Evolutionary conservation across 2,888 invertebrate species (phyloP).

Genomic region (Conomelus anceps): DNA sequence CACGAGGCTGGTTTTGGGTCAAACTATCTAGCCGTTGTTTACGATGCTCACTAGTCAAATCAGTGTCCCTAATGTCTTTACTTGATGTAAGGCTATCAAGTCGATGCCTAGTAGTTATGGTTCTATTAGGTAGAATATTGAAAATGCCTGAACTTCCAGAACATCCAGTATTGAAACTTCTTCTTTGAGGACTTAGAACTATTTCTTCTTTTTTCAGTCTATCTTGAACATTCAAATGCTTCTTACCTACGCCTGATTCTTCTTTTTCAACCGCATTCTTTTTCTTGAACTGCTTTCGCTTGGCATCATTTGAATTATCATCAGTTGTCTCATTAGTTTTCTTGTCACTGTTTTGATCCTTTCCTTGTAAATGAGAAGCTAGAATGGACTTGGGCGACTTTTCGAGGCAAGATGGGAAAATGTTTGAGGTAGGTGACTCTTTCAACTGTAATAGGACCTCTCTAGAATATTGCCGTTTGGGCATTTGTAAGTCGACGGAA

Average conservation of each 20-base stretch:
- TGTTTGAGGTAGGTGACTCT: neutral
- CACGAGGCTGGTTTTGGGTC: neutral
- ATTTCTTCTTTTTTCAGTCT: constrained; percentile 72
- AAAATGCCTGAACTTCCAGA: constrained; percentile 51
- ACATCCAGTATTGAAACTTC: constrained; percentile 82
- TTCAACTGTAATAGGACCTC: neutral
- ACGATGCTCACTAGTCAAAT: neutral
- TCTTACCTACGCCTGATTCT: neutral
- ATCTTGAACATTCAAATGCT: neutral
- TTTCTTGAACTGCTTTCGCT: neutral
- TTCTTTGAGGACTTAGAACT: constrained; percentile 76
- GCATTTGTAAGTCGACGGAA: neutral
- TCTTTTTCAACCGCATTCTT: neutral
- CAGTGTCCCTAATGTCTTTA: neutral
- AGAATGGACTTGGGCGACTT: neutral
- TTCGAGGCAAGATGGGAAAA: neutral
- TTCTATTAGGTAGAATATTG: neutral
- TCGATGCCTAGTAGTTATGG: neutral
- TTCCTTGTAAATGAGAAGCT: neutral
- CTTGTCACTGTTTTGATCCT: neutral
- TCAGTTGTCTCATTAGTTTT: neutral
- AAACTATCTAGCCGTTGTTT: neutral
- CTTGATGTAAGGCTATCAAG: neutral
- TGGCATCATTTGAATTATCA: neutral
- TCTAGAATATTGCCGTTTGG: neutral